Evolutionary conservation across 2,888 invertebrate species (phyloP).

Genomic region (Girardia tigrina): DNA sequence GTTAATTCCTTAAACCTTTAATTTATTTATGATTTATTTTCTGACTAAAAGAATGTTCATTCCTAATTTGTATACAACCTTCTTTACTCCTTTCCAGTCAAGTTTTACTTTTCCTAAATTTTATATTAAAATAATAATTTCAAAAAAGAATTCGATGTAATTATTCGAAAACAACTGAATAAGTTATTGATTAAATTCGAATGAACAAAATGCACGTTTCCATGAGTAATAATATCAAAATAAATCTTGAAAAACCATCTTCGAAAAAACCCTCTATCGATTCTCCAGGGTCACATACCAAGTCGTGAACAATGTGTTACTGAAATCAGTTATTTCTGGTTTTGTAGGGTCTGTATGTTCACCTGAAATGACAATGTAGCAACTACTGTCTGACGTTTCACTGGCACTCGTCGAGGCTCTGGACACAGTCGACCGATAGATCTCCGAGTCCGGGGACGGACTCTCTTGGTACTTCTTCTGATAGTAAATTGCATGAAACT

Average conservation of each 20-base stretch:
- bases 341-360: not conserved
- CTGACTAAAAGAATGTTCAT: no score
- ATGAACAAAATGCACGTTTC: no score
- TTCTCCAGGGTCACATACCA: conserved; percentile 4
- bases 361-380: not conserved
- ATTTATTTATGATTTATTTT: no score
- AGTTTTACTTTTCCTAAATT: no score
- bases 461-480: conserved; percentile 8
- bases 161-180: no score
- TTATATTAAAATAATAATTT: no score
- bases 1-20: no score
- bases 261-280: not conserved
- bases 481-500: conserved; percentile 10
- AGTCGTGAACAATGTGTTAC: not conserved
- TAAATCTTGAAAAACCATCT: not conserved
- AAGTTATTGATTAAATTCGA: no score
- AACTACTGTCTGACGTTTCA: not conserved
- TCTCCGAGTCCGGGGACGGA: not conserved
- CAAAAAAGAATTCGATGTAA: no score
- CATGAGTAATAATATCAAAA: not conserved
- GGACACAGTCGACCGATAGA: not conserved
- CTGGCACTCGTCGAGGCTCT: not conserved
- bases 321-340: not conserved
- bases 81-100: no score
- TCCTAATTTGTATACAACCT: no score